These are phyloP conservation scores for Zenarchopterus dispar DNA, from an alignment of 2,797 vertebrate species.

Conservation along the genomic window DNA sequence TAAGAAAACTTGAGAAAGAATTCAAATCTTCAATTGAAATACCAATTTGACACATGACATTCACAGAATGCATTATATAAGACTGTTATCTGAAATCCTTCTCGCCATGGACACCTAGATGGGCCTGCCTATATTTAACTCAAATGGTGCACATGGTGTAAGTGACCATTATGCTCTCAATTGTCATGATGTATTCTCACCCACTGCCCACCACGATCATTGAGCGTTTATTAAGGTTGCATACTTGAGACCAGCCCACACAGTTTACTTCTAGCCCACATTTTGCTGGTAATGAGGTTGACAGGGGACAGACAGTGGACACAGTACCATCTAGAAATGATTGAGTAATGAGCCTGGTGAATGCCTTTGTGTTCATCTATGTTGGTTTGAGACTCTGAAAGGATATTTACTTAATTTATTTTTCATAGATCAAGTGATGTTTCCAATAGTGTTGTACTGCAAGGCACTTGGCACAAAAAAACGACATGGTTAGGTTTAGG, in stretches of 20 bases:
- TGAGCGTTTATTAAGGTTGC: constrained; percentile 61
- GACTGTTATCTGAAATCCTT: constrained; percentile 12
- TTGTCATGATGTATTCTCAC: constrained; percentile 40
- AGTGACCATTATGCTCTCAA: constrained; percentile 59
- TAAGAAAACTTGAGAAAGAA: no score
- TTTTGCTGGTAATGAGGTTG: constrained; percentile 65
- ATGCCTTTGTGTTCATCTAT: neutral
- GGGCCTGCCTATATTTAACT: constrained; percentile 49
- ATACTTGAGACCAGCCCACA: constrained; percentile 52
- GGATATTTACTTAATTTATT: no score
- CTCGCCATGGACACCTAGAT: constrained; percentile 21
- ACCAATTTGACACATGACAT: constrained; percentile 5
- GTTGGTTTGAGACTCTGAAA: neutral
- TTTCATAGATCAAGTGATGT: no score
- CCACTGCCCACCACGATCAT: constrained; percentile 40
- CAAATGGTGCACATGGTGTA: constrained; percentile 34
- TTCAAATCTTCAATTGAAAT: constrained; percentile 1
- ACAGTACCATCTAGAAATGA: constrained; percentile 26
- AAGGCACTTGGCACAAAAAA: no score
- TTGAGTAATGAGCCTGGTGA: constrained; percentile 6
- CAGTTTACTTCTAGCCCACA: constrained; percentile 54
- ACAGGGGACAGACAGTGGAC: constrained; percentile 38
- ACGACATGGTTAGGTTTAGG: no score
- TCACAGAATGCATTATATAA: constrained; percentile 1
- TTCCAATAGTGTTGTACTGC: no score